Conservation (phyloP, 2,797 vertebrate genomes). For the Limnodromus scolopaceus region DNA sequence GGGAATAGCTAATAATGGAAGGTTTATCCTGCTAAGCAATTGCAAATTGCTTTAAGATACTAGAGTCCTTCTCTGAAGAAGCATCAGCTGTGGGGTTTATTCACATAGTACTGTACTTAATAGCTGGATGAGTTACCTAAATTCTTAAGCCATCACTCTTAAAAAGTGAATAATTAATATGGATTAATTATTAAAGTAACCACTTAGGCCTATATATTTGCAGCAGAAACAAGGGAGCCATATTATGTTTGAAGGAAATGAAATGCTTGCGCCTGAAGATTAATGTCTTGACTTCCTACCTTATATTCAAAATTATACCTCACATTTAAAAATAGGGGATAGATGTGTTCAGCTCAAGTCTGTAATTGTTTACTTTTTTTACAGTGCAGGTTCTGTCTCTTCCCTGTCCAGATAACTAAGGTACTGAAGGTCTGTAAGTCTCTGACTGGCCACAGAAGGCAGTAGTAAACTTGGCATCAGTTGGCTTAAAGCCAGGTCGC, state of each 20-base stretch:
- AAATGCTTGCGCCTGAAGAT: not conserved
- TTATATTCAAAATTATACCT: not conserved
- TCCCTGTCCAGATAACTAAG: not conserved
- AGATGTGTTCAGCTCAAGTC: not conserved
- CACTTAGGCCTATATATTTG: not conserved
- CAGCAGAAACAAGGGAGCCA: not conserved
- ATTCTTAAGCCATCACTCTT: not conserved
- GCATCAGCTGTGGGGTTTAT: not conserved
- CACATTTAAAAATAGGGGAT: not conserved
- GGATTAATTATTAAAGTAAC: not conserved
- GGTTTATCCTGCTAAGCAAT: not conserved
- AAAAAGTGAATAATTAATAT: not conserved
- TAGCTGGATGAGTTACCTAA: not conserved
- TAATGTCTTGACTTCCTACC: fast-evolving
- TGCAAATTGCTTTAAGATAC: not conserved
- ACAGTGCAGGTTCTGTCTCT: not conserved
- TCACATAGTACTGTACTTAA: not conserved
- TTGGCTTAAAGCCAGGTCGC: not conserved
- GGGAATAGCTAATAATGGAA: not conserved
- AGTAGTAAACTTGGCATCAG: not conserved
- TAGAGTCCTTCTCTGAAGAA: not conserved
- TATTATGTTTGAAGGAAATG: not conserved
- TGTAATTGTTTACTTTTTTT: not conserved
- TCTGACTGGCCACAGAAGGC: not conserved
- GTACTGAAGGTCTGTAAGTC: not conserved